These are phyloP conservation scores for Tipula vernalis DNA, from an alignment of 2,888 invertebrate genomes.

Conservation along the genomic window DNA sequence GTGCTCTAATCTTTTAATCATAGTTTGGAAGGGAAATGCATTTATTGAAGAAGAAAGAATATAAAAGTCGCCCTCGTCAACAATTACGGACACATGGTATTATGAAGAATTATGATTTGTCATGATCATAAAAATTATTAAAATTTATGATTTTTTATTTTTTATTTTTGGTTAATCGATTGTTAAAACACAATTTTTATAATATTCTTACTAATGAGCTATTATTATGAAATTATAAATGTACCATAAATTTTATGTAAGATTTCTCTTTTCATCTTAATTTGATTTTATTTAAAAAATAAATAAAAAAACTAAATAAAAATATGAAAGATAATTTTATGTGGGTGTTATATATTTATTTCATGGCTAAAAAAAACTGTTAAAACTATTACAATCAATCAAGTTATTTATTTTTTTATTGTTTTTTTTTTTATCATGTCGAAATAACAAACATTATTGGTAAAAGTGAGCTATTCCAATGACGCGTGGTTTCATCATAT, in stretches of 20 bases:
- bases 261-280: conserved; percentile 1
- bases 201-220: neutral
- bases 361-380: neutral
- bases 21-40: too few species aligned
- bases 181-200: neutral
- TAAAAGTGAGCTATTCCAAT: neutral
- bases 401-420: neutral
- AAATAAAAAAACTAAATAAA: neutral
- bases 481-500: neutral
- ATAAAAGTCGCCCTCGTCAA: neutral
- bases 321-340: neutral
- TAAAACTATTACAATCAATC: conserved; percentile 4
- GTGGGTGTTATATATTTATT: neutral
- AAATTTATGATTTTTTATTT: neutral
- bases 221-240: neutral
- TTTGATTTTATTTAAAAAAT: neutral
- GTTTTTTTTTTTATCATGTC: neutral
- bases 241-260: neutral
- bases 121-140: neutral
- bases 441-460: neutral
- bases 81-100: neutral
- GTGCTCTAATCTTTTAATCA: too few species aligned
- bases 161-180: neutral
- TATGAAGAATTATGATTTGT: neutral
- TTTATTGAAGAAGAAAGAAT: neutral